Evolutionary conservation across 2,797 vertebrate species (phyloP).

Genomic region (Falco concolor): DNA sequence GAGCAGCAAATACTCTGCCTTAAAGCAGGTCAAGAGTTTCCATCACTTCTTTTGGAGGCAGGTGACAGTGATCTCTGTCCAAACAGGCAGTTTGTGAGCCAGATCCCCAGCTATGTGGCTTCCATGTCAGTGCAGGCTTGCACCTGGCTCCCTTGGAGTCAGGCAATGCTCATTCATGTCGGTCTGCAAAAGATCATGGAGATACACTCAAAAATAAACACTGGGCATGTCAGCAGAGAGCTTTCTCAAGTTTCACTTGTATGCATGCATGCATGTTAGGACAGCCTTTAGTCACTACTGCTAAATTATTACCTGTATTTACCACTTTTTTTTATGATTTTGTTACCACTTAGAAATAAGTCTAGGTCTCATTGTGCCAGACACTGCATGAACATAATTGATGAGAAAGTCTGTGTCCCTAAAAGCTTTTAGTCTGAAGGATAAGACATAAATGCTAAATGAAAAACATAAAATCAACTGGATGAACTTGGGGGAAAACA

Average conservation of each 20-base stretch:
- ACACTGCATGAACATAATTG: neutral
- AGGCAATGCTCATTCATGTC: neutral
- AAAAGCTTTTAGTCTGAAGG: neutral
- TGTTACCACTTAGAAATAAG: neutral
- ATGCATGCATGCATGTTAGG: neutral
- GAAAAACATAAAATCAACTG: neutral
- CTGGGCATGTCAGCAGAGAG: neutral
- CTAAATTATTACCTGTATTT: neutral
- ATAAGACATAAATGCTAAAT: neutral
- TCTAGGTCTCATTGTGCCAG: neutral
- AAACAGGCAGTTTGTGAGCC: neutral
- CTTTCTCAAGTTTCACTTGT: neutral
- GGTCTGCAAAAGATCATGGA: neutral
- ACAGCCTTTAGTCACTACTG: neutral
- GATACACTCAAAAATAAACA: neutral
- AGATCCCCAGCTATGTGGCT: neutral
- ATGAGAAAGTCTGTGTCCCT: neutral
- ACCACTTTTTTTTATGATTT: neutral
- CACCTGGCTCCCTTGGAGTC: neutral
- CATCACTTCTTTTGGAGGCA: neutral
- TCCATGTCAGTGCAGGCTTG: neutral
- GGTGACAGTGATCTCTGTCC: neutral
- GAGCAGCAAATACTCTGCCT: neutral
- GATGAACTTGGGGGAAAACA: neutral
- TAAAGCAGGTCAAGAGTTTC: neutral